Conservation (phyloP, 2,888 invertebrate species). For the Pyrocoelia pectoralis region DNA sequence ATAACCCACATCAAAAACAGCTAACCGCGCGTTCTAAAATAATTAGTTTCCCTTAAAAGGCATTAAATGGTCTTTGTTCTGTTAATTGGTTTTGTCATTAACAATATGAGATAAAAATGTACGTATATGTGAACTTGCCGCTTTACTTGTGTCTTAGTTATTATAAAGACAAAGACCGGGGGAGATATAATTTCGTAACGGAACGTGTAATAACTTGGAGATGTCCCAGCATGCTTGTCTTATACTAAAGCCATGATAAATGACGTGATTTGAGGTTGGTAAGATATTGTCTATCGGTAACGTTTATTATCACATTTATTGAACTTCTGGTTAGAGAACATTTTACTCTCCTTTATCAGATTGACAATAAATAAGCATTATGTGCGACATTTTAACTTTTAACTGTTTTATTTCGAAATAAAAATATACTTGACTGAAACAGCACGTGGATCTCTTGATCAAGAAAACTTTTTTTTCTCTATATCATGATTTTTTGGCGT, state of each 20-base stretch:
- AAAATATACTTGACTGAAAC: not conserved
- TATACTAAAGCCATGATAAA: slow-evolving; percentile 33
- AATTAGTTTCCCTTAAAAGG: not conserved
- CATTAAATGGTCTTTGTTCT: slow-evolving; percentile 1
- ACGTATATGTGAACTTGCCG: not conserved
- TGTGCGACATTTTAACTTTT: not conserved
- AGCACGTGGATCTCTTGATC: too few relatives aligned
- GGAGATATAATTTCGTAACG: slow-evolving; percentile 25
- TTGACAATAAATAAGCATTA: slow-evolving; percentile 17
- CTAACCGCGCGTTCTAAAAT: not conserved
- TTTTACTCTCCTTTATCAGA: slow-evolving; percentile 19
- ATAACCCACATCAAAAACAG: slow-evolving; percentile 1
- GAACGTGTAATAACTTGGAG: slow-evolving; percentile 33
- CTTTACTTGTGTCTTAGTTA: slow-evolving; percentile 18
- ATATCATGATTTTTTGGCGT: too few relatives aligned
- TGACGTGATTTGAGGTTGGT: slow-evolving; percentile 28
- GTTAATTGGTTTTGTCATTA: not conserved
- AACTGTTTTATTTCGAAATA: not conserved
- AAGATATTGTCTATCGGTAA: slow-evolving; percentile 30
- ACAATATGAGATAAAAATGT: not conserved
- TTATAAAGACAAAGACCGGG: slow-evolving; percentile 13
- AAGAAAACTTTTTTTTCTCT: too few relatives aligned
- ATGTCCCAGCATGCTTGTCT: slow-evolving; percentile 31
- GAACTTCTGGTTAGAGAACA: slow-evolving; percentile 19
- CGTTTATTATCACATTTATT: slow-evolving; percentile 26